A percentile compares a stretch with the other conserved stretches of the same genome.
These are phyloP conservation scores for Helostoma temminkii DNA, from an alignment of 2,797 vertebrate species.

Conservation along the genomic window DNA sequence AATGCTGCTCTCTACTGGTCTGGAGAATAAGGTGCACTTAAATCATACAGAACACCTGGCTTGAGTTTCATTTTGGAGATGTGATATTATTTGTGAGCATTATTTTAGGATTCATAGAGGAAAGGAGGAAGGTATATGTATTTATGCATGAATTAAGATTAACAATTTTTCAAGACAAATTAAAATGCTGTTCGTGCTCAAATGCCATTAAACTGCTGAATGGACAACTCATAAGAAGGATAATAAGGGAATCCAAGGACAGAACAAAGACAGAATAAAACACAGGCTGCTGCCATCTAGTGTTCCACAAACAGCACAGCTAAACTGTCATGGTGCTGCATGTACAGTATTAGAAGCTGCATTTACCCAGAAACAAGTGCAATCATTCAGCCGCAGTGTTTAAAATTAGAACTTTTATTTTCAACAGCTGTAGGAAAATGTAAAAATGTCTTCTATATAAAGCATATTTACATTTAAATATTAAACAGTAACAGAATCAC, in stretches of 20 bases:
- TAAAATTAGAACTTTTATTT: constrained; percentile 53
- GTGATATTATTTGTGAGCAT: no score
- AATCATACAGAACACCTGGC: no score
- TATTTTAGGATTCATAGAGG: no score
- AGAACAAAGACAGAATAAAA: background rate
- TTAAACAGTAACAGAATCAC: constrained; percentile 2
- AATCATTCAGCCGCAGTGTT: constrained; percentile 16
- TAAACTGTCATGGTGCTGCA: background rate
- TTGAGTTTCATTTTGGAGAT: no score
- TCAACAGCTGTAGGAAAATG: constrained; percentile 69
- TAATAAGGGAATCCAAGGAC: background rate
- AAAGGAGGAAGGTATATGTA: no score
- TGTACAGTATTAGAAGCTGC: no score
- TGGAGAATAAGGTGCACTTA: background rate
- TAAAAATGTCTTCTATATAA: constrained; percentile 63
- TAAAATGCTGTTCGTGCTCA: background rate
- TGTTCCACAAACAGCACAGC: constrained; percentile 18
- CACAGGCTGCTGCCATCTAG: constrained; percentile 31
- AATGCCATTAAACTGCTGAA: background rate
- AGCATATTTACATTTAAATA: constrained; percentile 56
- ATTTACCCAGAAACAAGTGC: background rate
- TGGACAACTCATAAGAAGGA: background rate
- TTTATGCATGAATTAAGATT: no score
- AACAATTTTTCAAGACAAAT: background rate
- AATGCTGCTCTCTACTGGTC: constrained; percentile 53